phyloP scores from a whole-genome alignment of 2,888 invertebrate genomes.

The Nasonia oneida region DNA sequence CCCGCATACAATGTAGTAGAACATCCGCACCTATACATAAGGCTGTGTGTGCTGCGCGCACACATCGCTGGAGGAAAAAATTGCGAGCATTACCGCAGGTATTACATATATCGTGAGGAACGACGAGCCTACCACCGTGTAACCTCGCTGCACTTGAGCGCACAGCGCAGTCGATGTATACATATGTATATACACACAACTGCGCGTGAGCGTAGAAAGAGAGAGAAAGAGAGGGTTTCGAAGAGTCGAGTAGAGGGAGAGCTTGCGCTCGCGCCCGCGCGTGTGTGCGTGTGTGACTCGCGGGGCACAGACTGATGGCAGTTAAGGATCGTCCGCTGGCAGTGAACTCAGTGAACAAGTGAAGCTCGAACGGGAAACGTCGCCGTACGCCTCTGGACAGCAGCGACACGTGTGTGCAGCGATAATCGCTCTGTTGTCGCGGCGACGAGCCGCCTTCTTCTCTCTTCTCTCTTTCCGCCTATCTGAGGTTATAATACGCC shows the following conservation, averaged over 20 bases:
- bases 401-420: constrained; percentile 19
- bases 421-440: constrained; percentile 21
- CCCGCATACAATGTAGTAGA: too few relatives aligned
- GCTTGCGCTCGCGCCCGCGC: background rate
- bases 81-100: background rate
- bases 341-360: constrained; percentile 29
- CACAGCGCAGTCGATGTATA: background rate
- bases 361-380: background rate
- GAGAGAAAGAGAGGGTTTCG: background rate
- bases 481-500: background rate
- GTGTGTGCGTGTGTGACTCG: background rate
- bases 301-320: background rate
- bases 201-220: background rate
- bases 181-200: background rate
- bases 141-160: background rate
- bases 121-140: background rate
- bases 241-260: background rate
- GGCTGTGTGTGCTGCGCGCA: too few relatives aligned
- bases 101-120: background rate
- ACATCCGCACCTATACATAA: too few relatives aligned
- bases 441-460: constrained; percentile 8
- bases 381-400: background rate
- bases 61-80: too few relatives aligned
- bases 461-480: background rate
- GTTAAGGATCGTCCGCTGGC: background rate